Conservation (phyloP, 64 coral and sea anemone species). For the Actinia tenebrosa region DNA sequence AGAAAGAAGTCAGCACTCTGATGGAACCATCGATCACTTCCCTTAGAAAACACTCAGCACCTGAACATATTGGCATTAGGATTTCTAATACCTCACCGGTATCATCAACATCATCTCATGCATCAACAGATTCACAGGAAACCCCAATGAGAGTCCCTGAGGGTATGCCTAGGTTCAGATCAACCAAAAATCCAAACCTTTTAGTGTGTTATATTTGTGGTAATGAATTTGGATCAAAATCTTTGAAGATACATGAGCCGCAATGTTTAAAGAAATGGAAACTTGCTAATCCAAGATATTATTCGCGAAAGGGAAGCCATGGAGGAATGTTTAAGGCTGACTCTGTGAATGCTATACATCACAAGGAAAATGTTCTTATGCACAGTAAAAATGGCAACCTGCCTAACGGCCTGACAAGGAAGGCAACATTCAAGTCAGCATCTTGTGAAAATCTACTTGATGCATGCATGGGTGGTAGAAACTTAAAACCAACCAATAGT, state of each 20-base stretch:
- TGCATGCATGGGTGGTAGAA: neutral
- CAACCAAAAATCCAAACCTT: conserved; percentile 66
- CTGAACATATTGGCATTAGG: conserved; percentile 25
- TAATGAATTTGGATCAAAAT: conserved; percentile 91
- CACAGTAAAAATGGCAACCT: neutral
- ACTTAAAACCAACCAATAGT: conserved; percentile 2
- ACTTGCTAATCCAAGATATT: conserved; percentile 80
- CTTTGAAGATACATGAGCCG: conserved; percentile 89
- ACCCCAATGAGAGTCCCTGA: neutral
- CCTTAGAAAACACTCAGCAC: conserved; percentile 41
- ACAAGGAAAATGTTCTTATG: neutral
- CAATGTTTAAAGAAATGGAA: conserved; percentile 92
- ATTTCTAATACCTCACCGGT: conserved; percentile 41
- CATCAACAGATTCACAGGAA: conserved; percentile 50
- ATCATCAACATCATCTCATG: conserved; percentile 42
- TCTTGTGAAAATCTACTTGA: conserved; percentile 52
- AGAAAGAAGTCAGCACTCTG: conserved; percentile 1
- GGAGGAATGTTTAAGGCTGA: conserved; percentile 52
- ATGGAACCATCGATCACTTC: conserved; percentile 35
- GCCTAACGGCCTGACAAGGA: neutral
- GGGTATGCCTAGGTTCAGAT: conserved; percentile 29
- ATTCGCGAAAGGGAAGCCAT: conserved; percentile 47
- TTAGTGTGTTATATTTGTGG: conserved; percentile 92
- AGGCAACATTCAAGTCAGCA: conserved; percentile 17
- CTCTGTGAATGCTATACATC: conserved; percentile 27